These are phyloP conservation scores for Augochlorella aurata DNA, from an alignment of 2,888 invertebrate genomes.

Conservation along the genomic window DNA sequence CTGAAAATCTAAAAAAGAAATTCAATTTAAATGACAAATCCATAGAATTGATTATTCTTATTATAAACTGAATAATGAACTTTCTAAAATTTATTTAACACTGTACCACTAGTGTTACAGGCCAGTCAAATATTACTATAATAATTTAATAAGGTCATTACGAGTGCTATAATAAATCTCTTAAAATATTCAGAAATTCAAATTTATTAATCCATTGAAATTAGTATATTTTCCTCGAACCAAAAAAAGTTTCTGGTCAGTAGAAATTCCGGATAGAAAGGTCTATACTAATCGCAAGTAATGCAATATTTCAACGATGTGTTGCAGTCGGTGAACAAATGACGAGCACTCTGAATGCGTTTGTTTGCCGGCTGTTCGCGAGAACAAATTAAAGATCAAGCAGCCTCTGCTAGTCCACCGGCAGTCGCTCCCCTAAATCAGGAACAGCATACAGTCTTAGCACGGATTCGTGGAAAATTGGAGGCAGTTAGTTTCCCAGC, in stretches of 20 bases:
- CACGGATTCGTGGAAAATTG: conserved; percentile 41
- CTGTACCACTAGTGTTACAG: no score
- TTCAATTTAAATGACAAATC: no score
- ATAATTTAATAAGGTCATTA: no score
- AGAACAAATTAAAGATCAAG: conserved; percentile 1
- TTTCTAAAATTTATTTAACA: no score
- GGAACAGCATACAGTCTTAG: not conserved
- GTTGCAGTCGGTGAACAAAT: not conserved
- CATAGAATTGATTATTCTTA: no score
- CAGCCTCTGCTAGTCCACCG: conserved; percentile 2
- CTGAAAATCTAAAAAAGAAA: no score
- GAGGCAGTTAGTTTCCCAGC: conserved; percentile 39
- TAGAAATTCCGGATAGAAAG: not conserved
- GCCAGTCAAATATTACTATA: no score
- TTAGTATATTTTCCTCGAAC: not conserved
- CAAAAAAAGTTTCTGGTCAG: not conserved
- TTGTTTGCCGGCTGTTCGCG: not conserved
- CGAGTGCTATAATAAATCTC: no score
- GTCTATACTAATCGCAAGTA: no score
- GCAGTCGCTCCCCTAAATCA: conserved; percentile 15
- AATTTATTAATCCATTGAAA: not conserved
- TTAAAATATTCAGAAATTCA: no score
- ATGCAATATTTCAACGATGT: not conserved
- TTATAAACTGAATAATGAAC: no score
- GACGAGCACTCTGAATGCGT: not conserved